Percentiles rank a stretch among this genome's conserved stretches.
phyloP scores from a whole-genome alignment of 2,113 vertebrate genomes.

The Xenus cinereus region DNA sequence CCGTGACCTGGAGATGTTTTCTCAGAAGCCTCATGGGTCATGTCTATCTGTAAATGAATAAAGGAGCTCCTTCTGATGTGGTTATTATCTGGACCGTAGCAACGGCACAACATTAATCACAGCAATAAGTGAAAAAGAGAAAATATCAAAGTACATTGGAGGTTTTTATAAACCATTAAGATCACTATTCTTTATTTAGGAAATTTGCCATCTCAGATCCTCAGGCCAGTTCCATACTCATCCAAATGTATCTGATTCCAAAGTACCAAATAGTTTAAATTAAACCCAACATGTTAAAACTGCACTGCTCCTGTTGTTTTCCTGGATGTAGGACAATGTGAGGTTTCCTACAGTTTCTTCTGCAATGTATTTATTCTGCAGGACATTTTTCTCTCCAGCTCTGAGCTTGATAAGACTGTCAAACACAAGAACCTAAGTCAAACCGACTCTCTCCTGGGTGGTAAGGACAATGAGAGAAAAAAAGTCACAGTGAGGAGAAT shows the following conservation, averaged over 20 bases:
- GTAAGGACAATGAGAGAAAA: not conserved
- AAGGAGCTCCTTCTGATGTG: conserved; percentile 22
- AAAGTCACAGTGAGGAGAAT: not conserved
- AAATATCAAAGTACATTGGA: not conserved
- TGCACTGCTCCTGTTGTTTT: not conserved
- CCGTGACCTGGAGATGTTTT: not conserved
- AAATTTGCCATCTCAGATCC: not conserved
- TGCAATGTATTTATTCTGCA: not conserved
- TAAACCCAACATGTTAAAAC: not conserved
- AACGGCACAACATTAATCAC: not conserved
- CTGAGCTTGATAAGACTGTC: not conserved
- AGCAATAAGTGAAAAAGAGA: not conserved
- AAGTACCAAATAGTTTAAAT: not conserved
- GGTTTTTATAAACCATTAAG: not conserved
- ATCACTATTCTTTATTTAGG: not conserved
- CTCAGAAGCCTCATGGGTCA: not conserved
- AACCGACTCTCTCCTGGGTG: not conserved
- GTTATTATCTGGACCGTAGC: conserved; percentile 6
- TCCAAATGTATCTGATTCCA: not conserved
- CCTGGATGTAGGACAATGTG: not conserved
- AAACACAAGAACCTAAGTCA: not conserved
- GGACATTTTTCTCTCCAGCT: not conserved
- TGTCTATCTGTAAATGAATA: not conserved
- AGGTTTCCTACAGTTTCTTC: not conserved
- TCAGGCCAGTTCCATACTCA: not conserved